phyloP scores from a whole-genome alignment of 2,113 vertebrate genomes.

The Epinephelus moara region DNA sequence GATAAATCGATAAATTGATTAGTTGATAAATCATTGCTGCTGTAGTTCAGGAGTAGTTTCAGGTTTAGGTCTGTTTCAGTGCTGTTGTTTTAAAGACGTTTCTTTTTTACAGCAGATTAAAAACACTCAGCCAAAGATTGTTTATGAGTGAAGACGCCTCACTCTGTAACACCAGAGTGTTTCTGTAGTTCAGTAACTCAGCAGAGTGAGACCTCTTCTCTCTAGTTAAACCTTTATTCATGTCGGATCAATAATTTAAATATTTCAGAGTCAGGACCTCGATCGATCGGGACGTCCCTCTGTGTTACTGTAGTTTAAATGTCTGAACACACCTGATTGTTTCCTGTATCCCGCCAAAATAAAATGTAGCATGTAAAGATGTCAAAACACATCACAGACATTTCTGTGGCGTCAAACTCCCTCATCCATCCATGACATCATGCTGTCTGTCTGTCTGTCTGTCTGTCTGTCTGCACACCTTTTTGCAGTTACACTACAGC shows the following conservation, averaged over 20 bases:
- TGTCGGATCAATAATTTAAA: too few species aligned
- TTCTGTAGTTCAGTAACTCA: not conserved
- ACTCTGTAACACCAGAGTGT: not conserved
- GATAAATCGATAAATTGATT: too few species aligned
- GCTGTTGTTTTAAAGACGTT: too few species aligned
- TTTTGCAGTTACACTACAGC: slow-evolving; percentile 24
- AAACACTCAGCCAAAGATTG: not conserved
- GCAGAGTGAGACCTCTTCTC: not conserved
- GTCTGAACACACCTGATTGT: too few species aligned
- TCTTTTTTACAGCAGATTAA: too few species aligned
- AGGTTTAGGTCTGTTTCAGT: too few species aligned
- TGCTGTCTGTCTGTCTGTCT: not conserved
- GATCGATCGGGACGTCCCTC: not conserved
- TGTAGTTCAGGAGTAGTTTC: too few species aligned
- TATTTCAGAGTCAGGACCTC: too few species aligned
- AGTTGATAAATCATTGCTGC: too few species aligned
- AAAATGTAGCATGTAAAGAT: slow-evolving; percentile 11
- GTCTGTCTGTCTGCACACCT: not conserved
- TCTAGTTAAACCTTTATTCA: not conserved
- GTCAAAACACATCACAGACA: too few species aligned
- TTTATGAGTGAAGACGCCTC: not conserved
- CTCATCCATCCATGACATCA: slow-evolving; percentile 15
- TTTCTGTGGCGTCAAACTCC: not conserved
- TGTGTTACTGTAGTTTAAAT: not conserved
- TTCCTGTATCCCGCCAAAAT: not conserved